Base-by-base conservation (phyloP, 2,888 invertebrate genomes). In the Gymnosoma rotundatum region DNA sequence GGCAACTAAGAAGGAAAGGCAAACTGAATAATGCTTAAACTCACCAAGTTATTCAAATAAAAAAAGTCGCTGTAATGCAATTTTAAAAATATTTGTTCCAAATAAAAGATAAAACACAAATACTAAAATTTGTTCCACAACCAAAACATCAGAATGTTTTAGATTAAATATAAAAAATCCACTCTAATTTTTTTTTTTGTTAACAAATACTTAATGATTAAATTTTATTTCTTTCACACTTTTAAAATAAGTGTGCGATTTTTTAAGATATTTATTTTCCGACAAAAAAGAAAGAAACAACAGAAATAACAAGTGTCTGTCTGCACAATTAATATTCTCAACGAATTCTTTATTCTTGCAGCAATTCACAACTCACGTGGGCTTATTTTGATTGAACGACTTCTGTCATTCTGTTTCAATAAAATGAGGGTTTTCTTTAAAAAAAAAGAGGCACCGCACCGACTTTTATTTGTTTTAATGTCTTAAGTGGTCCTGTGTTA, bases 401-500 rank as follows among this genome's bases (percentile, higher is more conserved):
- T 56, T 66, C 12, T 58, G 32, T 18, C 12, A 9, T 64, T 42
- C 42, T 18, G 8, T 38, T 38, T 76, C 58, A 25, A 48, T 20
- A 25, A 63, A 54, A 42, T 73, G 14, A n/a, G 9, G 9, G 10
- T 60, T 67, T 32, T 21, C 12, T 60, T 12, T 36, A 20, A 48
- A 58, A 54, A 48, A 58, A 54, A 52, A 18, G 9, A 52, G 9
- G 3, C 18, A 32, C 32, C 32, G 32, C 32, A 58, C 21, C 2
- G 21, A n/a, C 54, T 50, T 50, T 50, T 0, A 25, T 25, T 25
- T 32, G 0, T 73, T 61, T 42, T 7, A 6, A 61, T 54, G 2
- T 4, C 69, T 69, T 78, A 78, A 69, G 69, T 78, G 78, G 54
- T 42, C 52, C 32, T 61, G 61, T 54, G 38, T 20, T 61, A 16